Conservation (phyloP, 2,888 invertebrate species). For the Clepsis dumicolana region DNA sequence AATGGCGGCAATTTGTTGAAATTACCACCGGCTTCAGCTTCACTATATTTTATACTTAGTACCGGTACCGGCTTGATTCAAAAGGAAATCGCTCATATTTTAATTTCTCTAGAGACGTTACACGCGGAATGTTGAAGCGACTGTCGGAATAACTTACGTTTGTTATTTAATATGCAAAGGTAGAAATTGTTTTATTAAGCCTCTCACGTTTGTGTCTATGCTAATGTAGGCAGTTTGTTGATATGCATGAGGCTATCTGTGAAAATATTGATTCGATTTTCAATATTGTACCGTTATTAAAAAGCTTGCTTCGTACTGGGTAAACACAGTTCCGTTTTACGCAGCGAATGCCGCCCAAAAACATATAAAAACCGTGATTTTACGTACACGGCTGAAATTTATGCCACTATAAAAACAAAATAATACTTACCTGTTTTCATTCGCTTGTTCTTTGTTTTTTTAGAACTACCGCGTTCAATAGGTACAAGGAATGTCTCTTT, state of each 20-base stretch:
- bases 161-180: conserved; percentile 39
- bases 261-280: conserved; percentile 26
- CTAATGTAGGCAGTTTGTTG: conserved; percentile 29
- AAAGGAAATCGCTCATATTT: conserved; percentile 38
- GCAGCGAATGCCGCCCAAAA: conserved; percentile 7
- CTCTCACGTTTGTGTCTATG: conserved; percentile 23
- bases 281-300: conserved; percentile 19
- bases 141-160: conserved; percentile 22
- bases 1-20: conserved; percentile 76
- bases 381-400: background rate
- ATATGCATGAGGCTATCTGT: conserved; percentile 23
- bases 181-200: conserved; percentile 34
- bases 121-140: conserved; percentile 31
- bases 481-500: background rate
- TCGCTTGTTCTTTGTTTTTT: background rate
- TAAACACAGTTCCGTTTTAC: conserved; percentile 5
- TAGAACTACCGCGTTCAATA: no score
- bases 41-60: conserved; percentile 31
- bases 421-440: background rate
- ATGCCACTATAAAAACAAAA: background rate
- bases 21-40: conserved; percentile 62
- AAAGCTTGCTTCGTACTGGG: background rate
- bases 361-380: background rate
- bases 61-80: conserved; percentile 1
- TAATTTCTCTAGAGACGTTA: conserved; percentile 37